A percentile compares a stretch with the other conserved stretches of the same genome.
Evolutionary conservation across 1,140 invertebrate genomes (phyloP).

Genomic region (Musca vetustissima): DNA sequence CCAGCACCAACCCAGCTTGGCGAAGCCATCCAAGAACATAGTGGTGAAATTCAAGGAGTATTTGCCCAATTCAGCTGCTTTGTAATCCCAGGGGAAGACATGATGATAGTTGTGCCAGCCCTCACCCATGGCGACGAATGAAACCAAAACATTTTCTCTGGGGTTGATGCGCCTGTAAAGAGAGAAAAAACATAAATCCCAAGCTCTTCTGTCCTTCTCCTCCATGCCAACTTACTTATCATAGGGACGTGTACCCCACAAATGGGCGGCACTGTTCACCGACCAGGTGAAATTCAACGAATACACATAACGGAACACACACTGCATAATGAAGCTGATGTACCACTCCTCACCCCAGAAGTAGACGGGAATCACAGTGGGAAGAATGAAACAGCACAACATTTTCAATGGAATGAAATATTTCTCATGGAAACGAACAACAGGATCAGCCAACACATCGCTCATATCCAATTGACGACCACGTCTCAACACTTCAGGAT

Average conservation of each 20-base stretch:
- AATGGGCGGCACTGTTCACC: conserved; percentile 68
- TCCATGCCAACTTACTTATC: conserved; percentile 56
- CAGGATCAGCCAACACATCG: conserved; percentile 75
- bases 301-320: conserved; percentile 72
- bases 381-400: conserved; percentile 74
- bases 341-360: conserved; percentile 73
- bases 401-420: conserved; percentile 74
- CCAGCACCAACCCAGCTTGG: conserved; percentile 78
- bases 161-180: conserved; percentile 66
- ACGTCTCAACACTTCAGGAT: conserved; percentile 75
- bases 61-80: conserved; percentile 66
- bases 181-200: neutral
- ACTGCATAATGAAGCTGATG: conserved; percentile 63
- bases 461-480: conserved; percentile 76
- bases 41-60: conserved; percentile 54
- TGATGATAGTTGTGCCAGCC: conserved; percentile 95
- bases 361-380: conserved; percentile 72
- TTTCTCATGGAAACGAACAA: conserved; percentile 73
- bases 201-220: neutral
- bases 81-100: conserved; percentile 80
- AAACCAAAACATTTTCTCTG: conserved; percentile 64
- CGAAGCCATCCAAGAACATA: conserved; percentile 72
- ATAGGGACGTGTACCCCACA: conserved; percentile 51
- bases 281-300: conserved; percentile 85
- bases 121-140: conserved; percentile 65